phyloP scores from a whole-genome alignment of 2,888 invertebrate genomes.

The Dendrolimus pini region DNA sequence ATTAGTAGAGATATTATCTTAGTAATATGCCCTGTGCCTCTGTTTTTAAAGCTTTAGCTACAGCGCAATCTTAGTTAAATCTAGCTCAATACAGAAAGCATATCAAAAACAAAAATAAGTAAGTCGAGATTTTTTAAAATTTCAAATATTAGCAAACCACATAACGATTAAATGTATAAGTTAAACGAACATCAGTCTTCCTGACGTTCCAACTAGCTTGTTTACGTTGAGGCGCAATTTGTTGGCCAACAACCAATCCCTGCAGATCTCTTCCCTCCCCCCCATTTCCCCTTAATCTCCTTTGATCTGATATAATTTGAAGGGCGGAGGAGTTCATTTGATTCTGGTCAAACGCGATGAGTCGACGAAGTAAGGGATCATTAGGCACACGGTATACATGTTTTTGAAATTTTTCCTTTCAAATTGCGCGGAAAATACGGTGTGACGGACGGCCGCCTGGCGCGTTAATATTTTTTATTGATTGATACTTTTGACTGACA shows the following conservation, averaged over 20 bases:
- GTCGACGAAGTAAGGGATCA: conserved; percentile 54
- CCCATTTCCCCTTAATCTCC: not conserved
- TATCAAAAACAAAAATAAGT: no score
- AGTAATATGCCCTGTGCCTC: no score
- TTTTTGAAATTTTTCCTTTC: conserved; percentile 32
- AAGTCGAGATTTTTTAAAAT: no score
- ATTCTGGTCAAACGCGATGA: conserved; percentile 25
- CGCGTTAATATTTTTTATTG: not conserved
- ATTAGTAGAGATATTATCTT: no score
- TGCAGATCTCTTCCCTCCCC: conserved; percentile 3
- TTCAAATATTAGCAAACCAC: not conserved
- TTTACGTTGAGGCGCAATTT: conserved; percentile 12
- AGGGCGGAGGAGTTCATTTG: not conserved
- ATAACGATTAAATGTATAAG: not conserved
- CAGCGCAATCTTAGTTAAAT: no score
- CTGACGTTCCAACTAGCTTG: conserved; percentile 9
- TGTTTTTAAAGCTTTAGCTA: no score
- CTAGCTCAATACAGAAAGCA: no score
- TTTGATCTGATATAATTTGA: not conserved
- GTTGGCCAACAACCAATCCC: conserved; percentile 5
- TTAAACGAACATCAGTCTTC: conserved; percentile 7
- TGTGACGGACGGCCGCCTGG: conserved; percentile 11
- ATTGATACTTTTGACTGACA: conserved; percentile 5
- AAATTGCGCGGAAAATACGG: conserved; percentile 36
- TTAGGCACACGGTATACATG: conserved; percentile 40